Evolutionary conservation across 2,113 vertebrate genomes (phyloP), one percentile per base, ranked within the genome.

Genomic region (Hucho hucho): DNA sequence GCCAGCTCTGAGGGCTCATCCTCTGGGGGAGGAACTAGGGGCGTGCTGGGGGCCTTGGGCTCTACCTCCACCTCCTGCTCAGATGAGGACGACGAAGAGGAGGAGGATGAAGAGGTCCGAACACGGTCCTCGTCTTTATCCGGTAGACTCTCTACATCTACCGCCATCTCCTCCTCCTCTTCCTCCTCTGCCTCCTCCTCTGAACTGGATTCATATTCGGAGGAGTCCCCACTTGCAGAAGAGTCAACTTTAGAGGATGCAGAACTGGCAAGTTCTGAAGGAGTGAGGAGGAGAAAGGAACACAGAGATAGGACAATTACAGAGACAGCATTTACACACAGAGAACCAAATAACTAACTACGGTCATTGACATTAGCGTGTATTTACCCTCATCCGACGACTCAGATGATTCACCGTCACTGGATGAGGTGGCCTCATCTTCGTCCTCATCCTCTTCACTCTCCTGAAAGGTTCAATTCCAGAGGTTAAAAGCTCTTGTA

Each of bases 301-400:
- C 37, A 43, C 9, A 43, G 2, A 37, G 37, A 43, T 25, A 63
- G 7, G 43, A 72, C 12, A 56, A 0, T 32, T n/a, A 28, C 3
- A 20, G 5, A 13, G 13, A 11, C 53, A 77, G 12, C 16, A 6
- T 61, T 61, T 16, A 61, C 13, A 1, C 46, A 66, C 1, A 53
- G 16, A 53, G 49, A 16, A 53, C 16, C 16, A 53, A 53, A 53
- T 14, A 53, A 53, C 18, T 1, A 37, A 37, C 37, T 43, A 43
- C 2, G 53, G 6, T 26, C 73, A 20, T 22, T 66, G 13, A 3
- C 1, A 49, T 69, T 73, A 68, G 26, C 43, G 67, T 49, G 20
- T 4, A 64, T 66, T 32, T 91, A 96, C 97, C 97, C 25, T 94
- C 96, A 64, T 97, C 97, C 0, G 98, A 98, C 24, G 96, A 95